phyloP scores from a whole-genome alignment of 2,113 vertebrate species.

The Leptodactylus fuscus region DNA sequence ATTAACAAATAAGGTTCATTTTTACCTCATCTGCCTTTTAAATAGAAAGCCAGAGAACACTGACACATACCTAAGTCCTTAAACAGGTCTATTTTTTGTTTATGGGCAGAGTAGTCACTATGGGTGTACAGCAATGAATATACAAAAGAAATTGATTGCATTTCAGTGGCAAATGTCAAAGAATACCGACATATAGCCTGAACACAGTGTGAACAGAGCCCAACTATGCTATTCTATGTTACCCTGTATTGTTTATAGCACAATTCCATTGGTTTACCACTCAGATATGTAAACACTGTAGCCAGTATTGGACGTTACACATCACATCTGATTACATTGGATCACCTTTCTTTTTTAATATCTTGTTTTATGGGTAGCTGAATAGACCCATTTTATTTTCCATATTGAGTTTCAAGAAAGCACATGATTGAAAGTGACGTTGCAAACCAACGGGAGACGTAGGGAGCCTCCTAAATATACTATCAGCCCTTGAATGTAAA shows the following conservation, averaged over 20 bases:
- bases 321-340: slow-evolving; percentile 11
- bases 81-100: too few species aligned
- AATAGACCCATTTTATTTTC: slow-evolving; percentile 70
- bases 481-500: slow-evolving; percentile 66
- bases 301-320: neutral
- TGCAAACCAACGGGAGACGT: slow-evolving; percentile 67
- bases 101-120: too few species aligned
- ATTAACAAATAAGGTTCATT: too few species aligned
- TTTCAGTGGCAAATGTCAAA: too few species aligned
- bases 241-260: neutral
- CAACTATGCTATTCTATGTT: neutral
- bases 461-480: slow-evolving; percentile 61
- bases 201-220: too few species aligned
- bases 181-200: too few species aligned
- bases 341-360: slow-evolving; percentile 21
- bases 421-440: slow-evolving; percentile 69
- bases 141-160: too few species aligned
- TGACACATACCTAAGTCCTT: too few species aligned
- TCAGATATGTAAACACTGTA: neutral
- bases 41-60: too few species aligned
- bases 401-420: slow-evolving; percentile 68
- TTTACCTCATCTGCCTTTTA: too few species aligned
- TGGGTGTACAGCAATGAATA: too few species aligned
- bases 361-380: slow-evolving; percentile 28
- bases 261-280: neutral